phyloP scores from a whole-genome alignment of 35 echinoderm and acorn worm genomes.

The Apostichopus japonicus region DNA sequence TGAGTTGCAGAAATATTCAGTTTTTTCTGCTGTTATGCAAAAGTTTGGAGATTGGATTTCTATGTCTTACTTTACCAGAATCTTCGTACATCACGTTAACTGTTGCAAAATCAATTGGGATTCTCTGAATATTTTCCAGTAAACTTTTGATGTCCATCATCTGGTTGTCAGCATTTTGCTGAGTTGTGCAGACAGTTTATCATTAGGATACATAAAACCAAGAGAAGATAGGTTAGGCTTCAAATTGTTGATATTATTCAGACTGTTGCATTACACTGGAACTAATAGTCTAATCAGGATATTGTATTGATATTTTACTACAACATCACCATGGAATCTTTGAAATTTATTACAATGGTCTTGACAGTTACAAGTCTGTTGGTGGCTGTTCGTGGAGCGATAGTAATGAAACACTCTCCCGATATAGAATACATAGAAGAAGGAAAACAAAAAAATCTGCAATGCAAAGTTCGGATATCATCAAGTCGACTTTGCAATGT shows the following conservation, averaged over 20 bases:
- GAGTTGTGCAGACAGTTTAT: background rate
- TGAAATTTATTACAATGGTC: background rate
- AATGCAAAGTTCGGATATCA: background rate
- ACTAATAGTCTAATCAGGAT: background rate
- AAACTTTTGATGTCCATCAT: too few species aligned
- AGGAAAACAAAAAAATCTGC: background rate
- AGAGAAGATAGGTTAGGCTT: too few species aligned
- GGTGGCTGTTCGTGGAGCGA: background rate
- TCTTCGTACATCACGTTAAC: too few species aligned
- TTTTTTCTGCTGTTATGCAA: too few species aligned
- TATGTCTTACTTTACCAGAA: too few species aligned
- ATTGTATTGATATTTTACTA: background rate
- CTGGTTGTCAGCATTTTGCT: background rate
- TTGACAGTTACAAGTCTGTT: background rate
- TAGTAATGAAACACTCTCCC: background rate
- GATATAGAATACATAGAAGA: background rate
- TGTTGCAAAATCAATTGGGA: too few species aligned
- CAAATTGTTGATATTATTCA: too few species aligned
- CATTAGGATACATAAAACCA: too few species aligned
- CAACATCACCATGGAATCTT: background rate
- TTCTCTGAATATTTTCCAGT: too few species aligned
- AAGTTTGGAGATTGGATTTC: too few species aligned
- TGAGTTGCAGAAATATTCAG: too few species aligned
- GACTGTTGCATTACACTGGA: too few species aligned
- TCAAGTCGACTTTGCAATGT: background rate